These are phyloP conservation scores for Oostethus manadensis DNA, from an alignment of 2,113 vertebrate genomes.

Conservation along the genomic window DNA sequence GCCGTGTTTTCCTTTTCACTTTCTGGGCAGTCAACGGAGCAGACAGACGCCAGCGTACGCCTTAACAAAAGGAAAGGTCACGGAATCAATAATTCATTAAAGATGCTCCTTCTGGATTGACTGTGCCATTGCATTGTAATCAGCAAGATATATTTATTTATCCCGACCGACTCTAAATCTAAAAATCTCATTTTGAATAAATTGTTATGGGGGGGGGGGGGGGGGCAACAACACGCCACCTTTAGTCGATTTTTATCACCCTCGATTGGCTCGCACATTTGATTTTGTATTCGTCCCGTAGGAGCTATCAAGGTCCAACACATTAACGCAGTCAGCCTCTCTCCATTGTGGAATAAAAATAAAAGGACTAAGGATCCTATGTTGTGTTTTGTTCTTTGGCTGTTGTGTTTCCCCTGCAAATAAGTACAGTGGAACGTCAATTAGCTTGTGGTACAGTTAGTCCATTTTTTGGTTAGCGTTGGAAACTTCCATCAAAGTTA, in stretches of 20 bases:
- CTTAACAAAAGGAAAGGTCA: conserved; percentile 72
- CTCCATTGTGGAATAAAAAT: conserved; percentile 27
- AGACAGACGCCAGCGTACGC: conserved; percentile 63
- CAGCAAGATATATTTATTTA: conserved; percentile 72
- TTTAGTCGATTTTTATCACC: conserved; percentile 52
- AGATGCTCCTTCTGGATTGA: conserved; percentile 66
- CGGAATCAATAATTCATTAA: conserved; percentile 78
- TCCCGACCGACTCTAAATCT: conserved; percentile 65
- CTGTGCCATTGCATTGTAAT: conserved; percentile 59
- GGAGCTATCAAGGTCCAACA: conserved; percentile 29
- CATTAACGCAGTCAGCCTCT: conserved; percentile 24
- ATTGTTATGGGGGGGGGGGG: no score
- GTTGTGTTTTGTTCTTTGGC: no score
- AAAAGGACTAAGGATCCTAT: background rate
- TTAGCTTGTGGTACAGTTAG: no score
- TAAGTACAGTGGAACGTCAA: no score
- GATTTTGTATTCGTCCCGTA: conserved; percentile 52
- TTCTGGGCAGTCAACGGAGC: conserved; percentile 60
- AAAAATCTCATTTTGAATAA: conserved; percentile 40
- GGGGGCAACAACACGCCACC: conserved; percentile 49
- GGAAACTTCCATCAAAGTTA: no score
- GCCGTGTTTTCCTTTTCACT: conserved; percentile 9
- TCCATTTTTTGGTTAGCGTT: no score
- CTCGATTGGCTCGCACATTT: conserved; percentile 46
- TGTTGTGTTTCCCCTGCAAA: no score